phyloP scores from a whole-genome alignment of 2,113 vertebrate species.

The Marmota flaviventris region DNA sequence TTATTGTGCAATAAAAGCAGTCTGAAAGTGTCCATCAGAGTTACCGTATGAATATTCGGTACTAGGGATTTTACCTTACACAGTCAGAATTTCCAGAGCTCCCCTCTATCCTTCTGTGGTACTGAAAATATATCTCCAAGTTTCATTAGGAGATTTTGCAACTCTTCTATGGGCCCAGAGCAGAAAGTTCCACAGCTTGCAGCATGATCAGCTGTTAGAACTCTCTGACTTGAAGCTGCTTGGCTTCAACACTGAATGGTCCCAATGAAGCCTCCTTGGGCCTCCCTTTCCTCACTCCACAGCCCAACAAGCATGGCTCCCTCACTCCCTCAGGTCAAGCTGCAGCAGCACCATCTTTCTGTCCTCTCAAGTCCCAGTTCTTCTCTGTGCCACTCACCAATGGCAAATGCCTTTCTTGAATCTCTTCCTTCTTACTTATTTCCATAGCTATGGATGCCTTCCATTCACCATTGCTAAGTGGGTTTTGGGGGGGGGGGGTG shows the following conservation, averaged over 20 bases:
- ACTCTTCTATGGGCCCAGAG: not conserved
- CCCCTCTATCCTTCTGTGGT: not conserved
- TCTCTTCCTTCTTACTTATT: not conserved
- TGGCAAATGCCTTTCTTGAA: not conserved
- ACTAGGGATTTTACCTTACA: not conserved
- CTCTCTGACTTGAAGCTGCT: not conserved
- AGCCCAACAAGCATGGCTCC: not conserved
- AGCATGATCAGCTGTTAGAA: not conserved
- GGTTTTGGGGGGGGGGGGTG: not conserved
- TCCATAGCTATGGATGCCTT: not conserved
- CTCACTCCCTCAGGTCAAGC: not conserved
- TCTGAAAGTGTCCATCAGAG: not conserved
- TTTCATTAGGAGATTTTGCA: not conserved
- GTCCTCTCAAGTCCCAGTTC: not conserved
- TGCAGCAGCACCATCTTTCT: not conserved
- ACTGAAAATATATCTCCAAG: not conserved
- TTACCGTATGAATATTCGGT: not conserved
- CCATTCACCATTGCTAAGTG: not conserved
- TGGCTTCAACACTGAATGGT: not conserved
- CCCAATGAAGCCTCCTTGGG: fast-evolving
- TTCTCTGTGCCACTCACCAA: not conserved
- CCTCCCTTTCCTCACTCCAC: not conserved
- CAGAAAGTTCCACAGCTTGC: not conserved
- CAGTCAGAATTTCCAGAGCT: slow-evolving; percentile 17
- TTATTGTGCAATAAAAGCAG: not conserved